Conservation (phyloP, 30 jellyfish, hydroid and myxozoan species). For the Aurelia aurita complex sp. Pacific region DNA sequence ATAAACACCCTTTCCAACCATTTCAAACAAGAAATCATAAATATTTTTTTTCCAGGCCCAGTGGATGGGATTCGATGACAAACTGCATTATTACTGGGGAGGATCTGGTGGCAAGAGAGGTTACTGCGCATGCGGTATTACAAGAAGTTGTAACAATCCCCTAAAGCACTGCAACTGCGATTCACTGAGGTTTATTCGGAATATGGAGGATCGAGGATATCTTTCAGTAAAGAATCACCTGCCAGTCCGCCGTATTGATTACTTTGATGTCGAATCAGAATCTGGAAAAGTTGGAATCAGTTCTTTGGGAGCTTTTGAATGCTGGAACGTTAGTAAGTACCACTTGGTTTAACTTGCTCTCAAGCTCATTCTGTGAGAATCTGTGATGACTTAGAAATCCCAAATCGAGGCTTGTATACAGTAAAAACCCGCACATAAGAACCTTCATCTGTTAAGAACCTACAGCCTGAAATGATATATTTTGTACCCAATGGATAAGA, state of each 20-base stretch:
- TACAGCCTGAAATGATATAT: too few relatives aligned
- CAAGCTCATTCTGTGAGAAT: too few relatives aligned
- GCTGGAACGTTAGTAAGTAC: constrained; percentile 84
- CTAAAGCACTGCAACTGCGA: constrained; percentile 89
- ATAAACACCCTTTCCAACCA: too few relatives aligned
- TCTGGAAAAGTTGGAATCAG: constrained; percentile 71
- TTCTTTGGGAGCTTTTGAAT: constrained; percentile 87
- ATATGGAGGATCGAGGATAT: constrained; percentile 83
- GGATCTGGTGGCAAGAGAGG: constrained; percentile 91
- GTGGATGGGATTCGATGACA: constrained; percentile 98
- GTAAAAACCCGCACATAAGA: too few relatives aligned
- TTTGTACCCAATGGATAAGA: too few relatives aligned
- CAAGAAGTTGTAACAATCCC: constrained; percentile 53
- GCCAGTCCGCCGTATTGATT: constrained; percentile 92
- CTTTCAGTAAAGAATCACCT: constrained; percentile 84
- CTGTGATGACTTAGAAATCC: too few relatives aligned
- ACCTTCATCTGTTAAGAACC: too few relatives aligned
- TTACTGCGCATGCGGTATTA: constrained; percentile 93
- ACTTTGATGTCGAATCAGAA: constrained; percentile 78
- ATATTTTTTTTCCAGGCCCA: constrained; percentile 46
- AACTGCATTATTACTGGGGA: constrained; percentile 97
- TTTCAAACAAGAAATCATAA: too few relatives aligned
- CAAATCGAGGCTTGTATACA: too few relatives aligned
- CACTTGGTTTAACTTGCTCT: too few relatives aligned
- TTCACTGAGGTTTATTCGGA: constrained; percentile 6